A percentile compares a stretch with the other conserved stretches of the same genome.
Conservation (phyloP, 2,888 invertebrate genomes). For the Ophion ventricosus region DNA sequence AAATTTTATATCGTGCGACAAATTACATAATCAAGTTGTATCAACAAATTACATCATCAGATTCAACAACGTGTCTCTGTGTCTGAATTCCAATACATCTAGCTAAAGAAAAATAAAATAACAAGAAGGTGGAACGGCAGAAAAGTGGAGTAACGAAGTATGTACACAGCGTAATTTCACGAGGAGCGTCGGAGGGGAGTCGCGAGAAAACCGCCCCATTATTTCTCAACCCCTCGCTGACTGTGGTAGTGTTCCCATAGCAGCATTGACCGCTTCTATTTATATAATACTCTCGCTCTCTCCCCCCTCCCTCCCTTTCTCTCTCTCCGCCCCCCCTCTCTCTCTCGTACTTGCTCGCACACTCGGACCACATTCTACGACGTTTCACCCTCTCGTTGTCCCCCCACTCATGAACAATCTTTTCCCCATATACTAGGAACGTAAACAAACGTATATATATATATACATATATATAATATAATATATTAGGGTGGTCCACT, state of each 20-base stretch:
- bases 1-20: too few species aligned
- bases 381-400: neutral
- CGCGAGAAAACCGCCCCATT: constrained; percentile 21
- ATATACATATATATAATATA: too few species aligned
- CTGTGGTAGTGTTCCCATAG: constrained; percentile 77
- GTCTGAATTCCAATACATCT: too few species aligned
- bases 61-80: too few species aligned
- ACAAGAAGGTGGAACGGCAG: constrained; percentile 1
- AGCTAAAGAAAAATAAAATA: neutral
- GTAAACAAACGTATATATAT: too few species aligned
- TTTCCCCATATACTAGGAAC: neutral
- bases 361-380: neutral
- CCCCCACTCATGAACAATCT: neutral
- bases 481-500: too few species aligned
- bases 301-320: neutral
- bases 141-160: neutral
- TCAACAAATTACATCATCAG: too few species aligned
- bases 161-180: neutral
- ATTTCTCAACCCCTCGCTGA: constrained; percentile 59
- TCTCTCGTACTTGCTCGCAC: neutral
- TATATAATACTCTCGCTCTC: constrained; percentile 76
- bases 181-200: constrained; percentile 4
- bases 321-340: neutral
- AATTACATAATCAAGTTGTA: too few species aligned
- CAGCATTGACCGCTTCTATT: constrained; percentile 82